Evolutionary conservation across 2,888 invertebrate species (phyloP), one percentile per base, ranked within the genome.

Genomic region (Leptopilina syphax): DNA sequence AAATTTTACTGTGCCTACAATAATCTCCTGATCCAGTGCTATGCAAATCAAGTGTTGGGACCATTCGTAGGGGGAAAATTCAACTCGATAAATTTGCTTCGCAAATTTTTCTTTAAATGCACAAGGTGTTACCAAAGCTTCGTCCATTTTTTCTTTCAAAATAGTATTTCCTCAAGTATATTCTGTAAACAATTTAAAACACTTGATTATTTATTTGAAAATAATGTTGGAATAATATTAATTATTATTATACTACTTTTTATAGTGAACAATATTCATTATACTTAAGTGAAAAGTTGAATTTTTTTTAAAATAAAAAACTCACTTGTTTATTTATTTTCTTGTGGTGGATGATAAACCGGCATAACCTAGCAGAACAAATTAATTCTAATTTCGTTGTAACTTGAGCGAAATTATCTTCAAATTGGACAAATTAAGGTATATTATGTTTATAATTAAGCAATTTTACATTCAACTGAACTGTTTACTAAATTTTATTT

Each of bases 51-150:
- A 90, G 89, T 95, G 94, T 85, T 94, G 94, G 1, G 95, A 95
- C 93, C 94, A 95, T 88, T 95, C 94, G 85, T 93, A 95, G 1
- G 93, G 93, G 18, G 95, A 95, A 82, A 95, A 93, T 87, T 94
- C 94, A 41, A 95, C 93, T 80, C 92, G 92, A 67, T 93, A 92
- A 67, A 95, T 93, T 88, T 94, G 93, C 27, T 94, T 93, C 76
- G 92, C 87, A 78, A 95, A 93, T 83, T 92, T 91, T 41, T 94
- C 90, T 63, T 92, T 90, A 82, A 93, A 93, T 5, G 92, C 90
- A 10, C 94, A 93, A 76, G 90, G 85, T 78, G 88, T 88, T 13
- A 85, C 83, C 8, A 90, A 77, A 24, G 88, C 89, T 83, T 92
- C 91, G 80, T 92, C 91, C 92, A 92, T 92, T 77, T 78, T 86